These are phyloP conservation scores for Dromaius novaehollandiae DNA, from an alignment of 2,113 vertebrate species.

Conservation along the genomic window DNA sequence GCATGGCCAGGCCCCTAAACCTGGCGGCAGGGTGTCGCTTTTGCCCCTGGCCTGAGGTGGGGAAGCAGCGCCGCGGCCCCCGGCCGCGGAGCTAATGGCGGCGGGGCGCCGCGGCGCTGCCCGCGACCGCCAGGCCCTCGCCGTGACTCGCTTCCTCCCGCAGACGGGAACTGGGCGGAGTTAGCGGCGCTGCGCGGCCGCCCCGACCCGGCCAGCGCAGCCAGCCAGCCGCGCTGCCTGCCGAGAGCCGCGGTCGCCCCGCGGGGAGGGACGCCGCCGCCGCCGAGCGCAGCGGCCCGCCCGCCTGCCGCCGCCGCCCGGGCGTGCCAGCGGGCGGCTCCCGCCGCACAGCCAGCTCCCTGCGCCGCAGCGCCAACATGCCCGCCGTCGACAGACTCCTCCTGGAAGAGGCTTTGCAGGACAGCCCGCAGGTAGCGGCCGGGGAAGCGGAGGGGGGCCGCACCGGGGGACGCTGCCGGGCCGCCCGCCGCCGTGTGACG, in stretches of 20 bases:
- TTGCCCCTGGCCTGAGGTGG: too few relatives aligned
- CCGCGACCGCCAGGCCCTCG: background rate
- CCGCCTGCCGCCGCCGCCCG: too few relatives aligned
- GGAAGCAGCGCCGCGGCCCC: background rate
- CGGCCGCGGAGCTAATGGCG: background rate
- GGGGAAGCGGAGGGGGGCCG: background rate
- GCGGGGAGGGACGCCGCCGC: background rate
- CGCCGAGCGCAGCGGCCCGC: background rate
- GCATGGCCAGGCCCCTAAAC: too few relatives aligned
- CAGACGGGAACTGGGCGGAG: slow-evolving; percentile 26
- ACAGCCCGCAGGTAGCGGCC: slow-evolving; percentile 93
- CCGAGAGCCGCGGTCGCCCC: background rate
- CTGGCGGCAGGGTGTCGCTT: too few relatives aligned
- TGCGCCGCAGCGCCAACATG: slow-evolving; percentile 78
- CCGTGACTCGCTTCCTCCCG: slow-evolving; percentile 29
- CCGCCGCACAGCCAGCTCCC: too few relatives aligned
- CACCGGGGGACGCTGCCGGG: too few relatives aligned
- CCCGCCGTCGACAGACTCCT: slow-evolving; percentile 94
- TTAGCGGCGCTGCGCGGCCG: background rate
- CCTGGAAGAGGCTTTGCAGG: slow-evolving; percentile 93
- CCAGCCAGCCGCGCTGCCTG: background rate
- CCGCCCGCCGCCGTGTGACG: too few relatives aligned
- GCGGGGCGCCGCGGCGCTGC: background rate
- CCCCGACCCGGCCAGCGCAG: too few relatives aligned
- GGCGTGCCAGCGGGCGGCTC: slow-evolving; percentile 1